phyloP scores from a whole-genome alignment of 1,140 invertebrate genomes.

The Bombyx mandarina region DNA sequence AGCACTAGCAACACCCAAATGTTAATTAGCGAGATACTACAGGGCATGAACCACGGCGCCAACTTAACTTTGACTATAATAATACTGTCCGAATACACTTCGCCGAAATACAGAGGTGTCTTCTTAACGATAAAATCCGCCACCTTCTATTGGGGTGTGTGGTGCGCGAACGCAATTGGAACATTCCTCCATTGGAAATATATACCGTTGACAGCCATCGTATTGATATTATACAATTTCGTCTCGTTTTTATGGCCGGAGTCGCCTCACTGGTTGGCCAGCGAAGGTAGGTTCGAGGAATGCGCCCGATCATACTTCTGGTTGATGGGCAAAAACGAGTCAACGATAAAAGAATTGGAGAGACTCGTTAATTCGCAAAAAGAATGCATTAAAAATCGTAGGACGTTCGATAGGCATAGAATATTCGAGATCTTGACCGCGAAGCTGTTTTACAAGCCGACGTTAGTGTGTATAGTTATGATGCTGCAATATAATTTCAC shows the following conservation, averaged over 20 bases:
- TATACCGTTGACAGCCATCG: slow-evolving; percentile 10
- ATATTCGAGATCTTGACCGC: not conserved
- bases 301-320: slow-evolving; percentile 12
- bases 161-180: slow-evolving; percentile 13
- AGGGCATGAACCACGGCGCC: slow-evolving; percentile 5
- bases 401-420: not conserved
- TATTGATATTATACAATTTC: slow-evolving; percentile 5
- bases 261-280: slow-evolving; percentile 20
- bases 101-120: slow-evolving; percentile 15
- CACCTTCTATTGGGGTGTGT: slow-evolving; percentile 17
- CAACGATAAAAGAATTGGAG: slow-evolving; percentile 14
- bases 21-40: slow-evolving; percentile 9
- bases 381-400: not conserved
- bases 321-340: slow-evolving; percentile 8
- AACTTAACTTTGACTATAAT: slow-evolving; percentile 6
- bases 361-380: slow-evolving; percentile 11
- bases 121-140: slow-evolving; percentile 16
- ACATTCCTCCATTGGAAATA: slow-evolving; percentile 13
- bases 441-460: not conserved
- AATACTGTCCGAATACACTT: slow-evolving; percentile 12
- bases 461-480: slow-evolving; percentile 1
- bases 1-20: slow-evolving; percentile 5
- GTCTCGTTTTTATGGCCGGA: slow-evolving; percentile 6
- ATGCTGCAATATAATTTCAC: slow-evolving; percentile 14
- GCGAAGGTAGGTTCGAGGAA: slow-evolving; percentile 17